These are phyloP conservation scores for Petroica traversi DNA, from an alignment of 2,113 vertebrate species.

Conservation along the genomic window DNA sequence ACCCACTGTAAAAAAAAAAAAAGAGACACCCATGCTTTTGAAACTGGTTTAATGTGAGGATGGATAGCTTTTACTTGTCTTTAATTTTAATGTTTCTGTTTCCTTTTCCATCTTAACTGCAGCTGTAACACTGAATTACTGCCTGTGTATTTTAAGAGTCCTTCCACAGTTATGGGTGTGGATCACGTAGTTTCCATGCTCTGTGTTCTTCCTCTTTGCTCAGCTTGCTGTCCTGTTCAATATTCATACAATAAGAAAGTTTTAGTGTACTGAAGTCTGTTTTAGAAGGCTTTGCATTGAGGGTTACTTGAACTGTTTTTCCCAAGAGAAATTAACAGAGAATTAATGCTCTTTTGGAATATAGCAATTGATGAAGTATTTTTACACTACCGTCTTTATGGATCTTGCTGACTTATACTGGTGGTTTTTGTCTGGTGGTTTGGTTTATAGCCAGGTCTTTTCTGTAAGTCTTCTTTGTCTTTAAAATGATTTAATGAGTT, in stretches of 20 bases:
- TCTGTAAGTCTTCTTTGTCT: not conserved
- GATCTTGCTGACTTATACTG: not conserved
- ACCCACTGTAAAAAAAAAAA: not conserved
- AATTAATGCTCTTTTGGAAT: not conserved
- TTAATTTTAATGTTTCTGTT: not conserved
- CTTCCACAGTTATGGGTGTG: not conserved
- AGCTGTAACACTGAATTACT: not conserved
- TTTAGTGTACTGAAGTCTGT: not conserved
- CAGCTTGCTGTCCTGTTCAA: not conserved
- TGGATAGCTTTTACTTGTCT: conserved; percentile 3
- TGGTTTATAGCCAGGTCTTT: not conserved
- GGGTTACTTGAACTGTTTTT: not conserved
- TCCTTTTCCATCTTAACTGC: not conserved
- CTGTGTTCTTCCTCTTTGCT: not conserved
- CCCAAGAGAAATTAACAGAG: not conserved
- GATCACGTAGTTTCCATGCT: not conserved
- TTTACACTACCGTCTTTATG: not conserved
- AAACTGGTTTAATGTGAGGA: not conserved
- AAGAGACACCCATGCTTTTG: not conserved
- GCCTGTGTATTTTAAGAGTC: conserved; percentile 14
- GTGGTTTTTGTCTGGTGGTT: not conserved
- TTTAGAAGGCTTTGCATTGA: not conserved
- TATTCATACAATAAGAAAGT: not conserved
- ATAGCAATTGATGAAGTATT: not conserved
- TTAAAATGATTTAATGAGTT: not conserved